Evolutionary conservation across 2,113 vertebrate genomes (phyloP), one percentile per base, ranked within the genome.

Genomic region (Bujurquina vittata): DNA sequence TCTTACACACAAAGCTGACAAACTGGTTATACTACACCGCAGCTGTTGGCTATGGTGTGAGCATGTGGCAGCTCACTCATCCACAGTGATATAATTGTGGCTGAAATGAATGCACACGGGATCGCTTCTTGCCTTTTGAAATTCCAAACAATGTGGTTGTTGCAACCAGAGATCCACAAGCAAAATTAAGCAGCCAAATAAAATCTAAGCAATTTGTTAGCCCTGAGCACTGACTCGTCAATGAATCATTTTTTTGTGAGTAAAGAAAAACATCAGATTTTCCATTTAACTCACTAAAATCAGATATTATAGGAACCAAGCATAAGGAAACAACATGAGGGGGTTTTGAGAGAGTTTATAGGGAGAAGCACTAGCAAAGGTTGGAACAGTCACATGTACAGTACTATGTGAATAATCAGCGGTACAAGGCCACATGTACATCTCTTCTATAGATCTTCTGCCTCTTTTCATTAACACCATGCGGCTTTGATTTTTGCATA

Each of bases 31-130:
- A 33, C 20, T 63, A 43, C 74, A 20, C 3, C 26, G 33, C 52
- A 79, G 56, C 35, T 73, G 57, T 54, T 63, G 17, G 63, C 59
- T 22, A 11, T 3, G 11, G 60, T 15, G 8, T 2, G 12, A 73
- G 65, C 62, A 80, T 15, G 56, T 73, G 79, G 80, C 63, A 49
- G 22, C 54, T 67, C 72, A 10, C 60, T 77, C 57, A 35, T 74
- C 58, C 62, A 22, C 55, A n/a, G 76, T 62, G 59, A 58, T 79
- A 57, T 57, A 83, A 90, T 81, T 85, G 76, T 9, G 10, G 9
- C 59, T 23, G 20, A 80, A 80, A 35, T 69, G 26, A 81, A 49
- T 60, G 49, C 59, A 55, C 12, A 23, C 11, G 2, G 23, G 59
- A 77, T 81, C 20, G 0, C 4, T 22, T 10, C 26, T 58, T 31